phyloP scores from a whole-genome alignment of 2,113 vertebrate genomes.

The Suricata suricatta region DNA sequence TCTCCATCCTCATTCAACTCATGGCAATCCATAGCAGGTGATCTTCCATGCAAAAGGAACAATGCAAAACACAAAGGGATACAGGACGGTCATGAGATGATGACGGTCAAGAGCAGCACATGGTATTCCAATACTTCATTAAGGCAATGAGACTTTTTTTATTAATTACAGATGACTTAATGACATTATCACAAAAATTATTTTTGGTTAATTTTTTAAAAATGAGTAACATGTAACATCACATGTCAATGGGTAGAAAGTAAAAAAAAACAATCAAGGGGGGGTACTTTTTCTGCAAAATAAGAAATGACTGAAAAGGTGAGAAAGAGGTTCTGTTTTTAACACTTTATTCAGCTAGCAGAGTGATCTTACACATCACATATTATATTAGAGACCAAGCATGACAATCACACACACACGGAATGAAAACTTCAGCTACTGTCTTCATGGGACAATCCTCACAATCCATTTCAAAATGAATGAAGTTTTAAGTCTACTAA shows the following conservation, averaged over 20 bases:
- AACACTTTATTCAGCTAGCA: not conserved
- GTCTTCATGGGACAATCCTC: not conserved
- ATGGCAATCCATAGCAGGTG: slow-evolving; percentile 93
- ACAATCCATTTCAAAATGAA: slow-evolving; percentile 12
- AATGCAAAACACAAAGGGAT: slow-evolving; percentile 85
- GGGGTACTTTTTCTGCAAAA: slow-evolving; percentile 5
- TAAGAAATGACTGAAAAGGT: slow-evolving; percentile 19
- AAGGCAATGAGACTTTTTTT: not conserved
- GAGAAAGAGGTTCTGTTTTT: not conserved
- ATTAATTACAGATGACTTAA: slow-evolving; percentile 51
- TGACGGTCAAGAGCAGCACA: slow-evolving; percentile 65
- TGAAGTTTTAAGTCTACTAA: slow-evolving; percentile 28
- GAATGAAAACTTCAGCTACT: not conserved
- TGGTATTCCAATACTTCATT: slow-evolving; percentile 55
- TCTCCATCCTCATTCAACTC: slow-evolving; percentile 99
- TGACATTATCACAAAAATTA: slow-evolving; percentile 35
- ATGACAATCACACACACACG: not conserved
- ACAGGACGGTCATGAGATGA: slow-evolving; percentile 79
- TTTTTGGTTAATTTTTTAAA: not conserved
- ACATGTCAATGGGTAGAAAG: slow-evolving; percentile 1
- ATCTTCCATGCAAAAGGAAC: slow-evolving; percentile 91
- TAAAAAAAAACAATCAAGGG: slow-evolving; percentile 35
- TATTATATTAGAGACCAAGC: not conserved
- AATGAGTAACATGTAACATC: not conserved
- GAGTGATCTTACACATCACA: not conserved